Conservation (phyloP, 2,797 vertebrate species). For the Sparus aurata region DNA sequence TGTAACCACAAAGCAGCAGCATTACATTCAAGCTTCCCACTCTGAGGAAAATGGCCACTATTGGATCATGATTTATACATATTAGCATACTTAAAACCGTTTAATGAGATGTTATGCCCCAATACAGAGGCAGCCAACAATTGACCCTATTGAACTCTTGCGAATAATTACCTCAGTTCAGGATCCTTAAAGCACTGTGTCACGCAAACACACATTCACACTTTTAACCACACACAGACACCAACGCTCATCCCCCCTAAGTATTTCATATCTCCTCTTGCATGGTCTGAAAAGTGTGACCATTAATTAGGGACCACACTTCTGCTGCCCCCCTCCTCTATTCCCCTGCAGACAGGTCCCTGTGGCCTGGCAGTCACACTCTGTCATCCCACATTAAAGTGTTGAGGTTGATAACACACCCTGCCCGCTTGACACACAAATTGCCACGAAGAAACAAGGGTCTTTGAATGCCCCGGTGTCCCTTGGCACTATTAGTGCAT, state of each 20-base stretch:
- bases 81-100: conserved; percentile 11
- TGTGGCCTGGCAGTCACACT: conserved; percentile 48
- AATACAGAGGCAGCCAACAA: conserved; percentile 53
- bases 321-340: neutral
- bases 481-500: conserved; percentile 15
- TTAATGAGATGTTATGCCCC: conserved; percentile 54
- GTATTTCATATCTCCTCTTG: conserved; percentile 47
- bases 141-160: conserved; percentile 51
- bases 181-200: conserved; percentile 15
- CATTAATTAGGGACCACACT: conserved; percentile 58
- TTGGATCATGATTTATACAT: neutral
- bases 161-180: conserved; percentile 59
- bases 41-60: no score
- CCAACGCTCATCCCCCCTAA: neutral
- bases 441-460: neutral
- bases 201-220: conserved; percentile 16
- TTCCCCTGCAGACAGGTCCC: conserved; percentile 10
- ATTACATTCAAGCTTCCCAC: no score
- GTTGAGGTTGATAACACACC: conserved; percentile 60
- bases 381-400: conserved; percentile 70
- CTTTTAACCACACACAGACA: conserved; percentile 15
- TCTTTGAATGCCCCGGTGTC: conserved; percentile 16
- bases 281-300: conserved; percentile 70
- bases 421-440: conserved; percentile 28
- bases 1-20: no score